phyloP scores from a whole-genome alignment of 2,113 vertebrate species.

The Indicator indicator region DNA sequence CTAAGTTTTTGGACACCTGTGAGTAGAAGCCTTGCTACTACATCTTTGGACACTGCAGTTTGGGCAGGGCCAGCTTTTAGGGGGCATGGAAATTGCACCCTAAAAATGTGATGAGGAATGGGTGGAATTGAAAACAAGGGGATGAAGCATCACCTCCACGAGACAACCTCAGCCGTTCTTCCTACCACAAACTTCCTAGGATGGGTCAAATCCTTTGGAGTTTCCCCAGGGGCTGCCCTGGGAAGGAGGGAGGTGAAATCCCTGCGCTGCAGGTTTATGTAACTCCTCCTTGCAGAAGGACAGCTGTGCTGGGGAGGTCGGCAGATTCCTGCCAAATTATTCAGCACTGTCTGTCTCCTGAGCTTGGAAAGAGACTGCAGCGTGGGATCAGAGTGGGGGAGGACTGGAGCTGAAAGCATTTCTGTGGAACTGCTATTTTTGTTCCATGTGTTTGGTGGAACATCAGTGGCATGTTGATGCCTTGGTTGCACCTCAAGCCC shows the following conservation, averaged over 20 bases:
- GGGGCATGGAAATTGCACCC: background rate
- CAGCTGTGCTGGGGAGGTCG: constrained; percentile 38
- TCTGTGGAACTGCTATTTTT: background rate
- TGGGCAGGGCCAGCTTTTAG: background rate
- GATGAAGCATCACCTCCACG: background rate
- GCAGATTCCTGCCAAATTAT: constrained; percentile 35
- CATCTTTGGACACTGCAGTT: accelerated
- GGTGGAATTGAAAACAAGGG: background rate
- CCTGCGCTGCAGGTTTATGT: accelerated
- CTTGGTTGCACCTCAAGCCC: background rate
- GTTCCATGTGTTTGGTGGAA: background rate
- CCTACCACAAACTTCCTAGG: background rate
- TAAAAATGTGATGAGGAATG: accelerated
- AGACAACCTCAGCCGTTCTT: background rate
- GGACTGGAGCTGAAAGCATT: background rate
- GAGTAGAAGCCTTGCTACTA: background rate
- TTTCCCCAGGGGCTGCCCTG: background rate
- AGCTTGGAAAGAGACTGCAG: background rate
- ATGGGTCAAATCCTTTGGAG: background rate
- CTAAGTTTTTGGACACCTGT: background rate
- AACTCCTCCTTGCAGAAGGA: constrained; percentile 13
- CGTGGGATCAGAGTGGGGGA: background rate
- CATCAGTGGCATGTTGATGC: background rate
- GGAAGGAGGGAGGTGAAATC: background rate
- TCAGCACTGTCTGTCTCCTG: constrained; percentile 51